Conservation (phyloP, 2,888 invertebrate species). For the Calameuta pallipes region DNA sequence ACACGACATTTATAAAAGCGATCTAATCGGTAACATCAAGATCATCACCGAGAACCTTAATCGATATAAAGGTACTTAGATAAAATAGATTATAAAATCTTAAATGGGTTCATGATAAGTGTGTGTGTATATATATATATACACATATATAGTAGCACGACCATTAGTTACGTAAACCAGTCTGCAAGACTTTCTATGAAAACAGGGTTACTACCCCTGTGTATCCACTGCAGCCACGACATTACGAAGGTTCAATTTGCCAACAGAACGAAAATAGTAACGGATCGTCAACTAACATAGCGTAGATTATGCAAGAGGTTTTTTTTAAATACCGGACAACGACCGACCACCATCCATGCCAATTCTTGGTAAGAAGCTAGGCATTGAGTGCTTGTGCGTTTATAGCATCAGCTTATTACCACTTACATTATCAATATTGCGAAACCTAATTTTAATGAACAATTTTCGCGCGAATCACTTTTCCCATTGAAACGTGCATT, state of each 20-base stretch:
- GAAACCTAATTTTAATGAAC: neutral
- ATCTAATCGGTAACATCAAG: neutral
- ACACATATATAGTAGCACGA: neutral
- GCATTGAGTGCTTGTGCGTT: neutral
- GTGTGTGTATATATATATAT: too few species aligned
- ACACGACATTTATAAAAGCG: neutral
- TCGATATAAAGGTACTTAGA: too few species aligned
- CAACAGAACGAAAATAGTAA: slow-evolving; percentile 28
- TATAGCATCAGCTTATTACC: neutral
- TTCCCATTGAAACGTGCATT: neutral
- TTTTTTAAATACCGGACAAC: slow-evolving; percentile 21
- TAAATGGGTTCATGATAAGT: too few species aligned
- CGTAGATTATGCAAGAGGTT: slow-evolving; percentile 23
- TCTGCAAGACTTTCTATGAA: slow-evolving; percentile 3
- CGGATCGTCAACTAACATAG: slow-evolving; percentile 21
- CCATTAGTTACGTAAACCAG: neutral
- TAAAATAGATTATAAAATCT: too few species aligned
- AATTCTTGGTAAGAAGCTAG: neutral
- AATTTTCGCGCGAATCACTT: neutral
- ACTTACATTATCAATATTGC: neutral
- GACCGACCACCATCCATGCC: slow-evolving; percentile 12
- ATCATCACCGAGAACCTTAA: neutral
- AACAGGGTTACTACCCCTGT: neutral
- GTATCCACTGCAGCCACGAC: slow-evolving; percentile 9
- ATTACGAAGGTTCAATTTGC: slow-evolving; percentile 15